phyloP scores from a whole-genome alignment of 2,113 vertebrate species.

The Numenius arquata region DNA sequence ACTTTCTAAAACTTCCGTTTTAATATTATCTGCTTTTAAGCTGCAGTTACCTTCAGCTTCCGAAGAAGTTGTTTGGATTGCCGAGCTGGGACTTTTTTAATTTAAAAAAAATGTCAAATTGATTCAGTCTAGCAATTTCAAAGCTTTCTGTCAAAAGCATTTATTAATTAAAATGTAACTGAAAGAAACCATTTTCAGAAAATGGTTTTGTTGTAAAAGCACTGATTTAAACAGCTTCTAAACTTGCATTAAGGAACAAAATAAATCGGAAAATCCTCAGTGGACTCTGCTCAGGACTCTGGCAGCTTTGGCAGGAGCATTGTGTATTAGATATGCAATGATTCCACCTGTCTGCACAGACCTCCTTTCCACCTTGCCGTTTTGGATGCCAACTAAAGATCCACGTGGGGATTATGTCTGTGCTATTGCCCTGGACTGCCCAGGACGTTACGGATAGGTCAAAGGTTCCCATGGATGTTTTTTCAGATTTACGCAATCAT shows the following conservation, averaged over 20 bases:
- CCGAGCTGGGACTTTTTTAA: neutral
- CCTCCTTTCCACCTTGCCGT: neutral
- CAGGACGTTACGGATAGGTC: neutral
- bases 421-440: neutral
- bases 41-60: neutral
- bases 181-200: neutral
- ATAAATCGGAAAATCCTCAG: neutral
- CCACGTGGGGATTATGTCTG: rapidly evolving
- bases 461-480: neutral
- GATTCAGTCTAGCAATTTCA: neutral
- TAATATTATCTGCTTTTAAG: neutral
- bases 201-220: neutral
- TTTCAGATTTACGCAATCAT: neutral
- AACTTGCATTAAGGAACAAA: neutral
- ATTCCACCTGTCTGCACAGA: neutral
- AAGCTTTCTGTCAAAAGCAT: neutral
- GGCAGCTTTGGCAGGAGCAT: neutral
- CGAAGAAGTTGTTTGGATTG: neutral
- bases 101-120: neutral
- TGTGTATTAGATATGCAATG: rapidly evolving
- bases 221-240: neutral
- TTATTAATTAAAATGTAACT: neutral
- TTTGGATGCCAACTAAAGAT: neutral
- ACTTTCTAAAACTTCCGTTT: neutral
- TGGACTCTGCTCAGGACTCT: neutral